phyloP scores from a whole-genome alignment of 2,797 vertebrate genomes.

The Artibeus lituratus region DNA sequence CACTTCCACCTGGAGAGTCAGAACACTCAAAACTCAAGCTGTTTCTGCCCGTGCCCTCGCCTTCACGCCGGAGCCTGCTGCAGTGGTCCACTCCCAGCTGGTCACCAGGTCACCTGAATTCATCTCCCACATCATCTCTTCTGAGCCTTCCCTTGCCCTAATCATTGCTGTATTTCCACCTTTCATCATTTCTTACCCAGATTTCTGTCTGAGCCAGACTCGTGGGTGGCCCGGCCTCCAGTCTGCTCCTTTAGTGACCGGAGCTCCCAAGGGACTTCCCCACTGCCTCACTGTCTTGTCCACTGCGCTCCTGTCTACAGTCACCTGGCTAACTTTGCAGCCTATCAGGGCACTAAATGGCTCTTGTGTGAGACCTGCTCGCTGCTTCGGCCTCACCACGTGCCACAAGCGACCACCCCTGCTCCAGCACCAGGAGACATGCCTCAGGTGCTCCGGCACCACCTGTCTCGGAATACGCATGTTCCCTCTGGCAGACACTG shows the following conservation, averaged over 20 bases:
- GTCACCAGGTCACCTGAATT: neutral
- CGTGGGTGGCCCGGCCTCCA: neutral
- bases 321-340: neutral
- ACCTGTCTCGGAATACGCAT: rapidly evolving
- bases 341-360: neutral
- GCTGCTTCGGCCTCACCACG: neutral
- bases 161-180: neutral
- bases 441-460: rapidly evolving
- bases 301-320: neutral
- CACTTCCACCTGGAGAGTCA: neutral
- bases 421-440: neutral
- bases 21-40: neutral
- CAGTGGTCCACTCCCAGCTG: neutral
- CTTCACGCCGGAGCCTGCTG: neutral
- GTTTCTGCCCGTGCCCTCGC: neutral
- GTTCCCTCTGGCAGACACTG: neutral
- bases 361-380: neutral
- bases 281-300: neutral
- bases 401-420: too few relatives aligned
- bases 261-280: neutral
- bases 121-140: neutral
- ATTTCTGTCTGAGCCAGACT: neutral
- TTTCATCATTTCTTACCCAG: neutral
- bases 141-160: neutral
- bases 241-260: too few relatives aligned